These are phyloP conservation scores for Drosophila pegasa DNA, from an alignment of 2,888 invertebrate species.

Conservation along the genomic window DNA sequence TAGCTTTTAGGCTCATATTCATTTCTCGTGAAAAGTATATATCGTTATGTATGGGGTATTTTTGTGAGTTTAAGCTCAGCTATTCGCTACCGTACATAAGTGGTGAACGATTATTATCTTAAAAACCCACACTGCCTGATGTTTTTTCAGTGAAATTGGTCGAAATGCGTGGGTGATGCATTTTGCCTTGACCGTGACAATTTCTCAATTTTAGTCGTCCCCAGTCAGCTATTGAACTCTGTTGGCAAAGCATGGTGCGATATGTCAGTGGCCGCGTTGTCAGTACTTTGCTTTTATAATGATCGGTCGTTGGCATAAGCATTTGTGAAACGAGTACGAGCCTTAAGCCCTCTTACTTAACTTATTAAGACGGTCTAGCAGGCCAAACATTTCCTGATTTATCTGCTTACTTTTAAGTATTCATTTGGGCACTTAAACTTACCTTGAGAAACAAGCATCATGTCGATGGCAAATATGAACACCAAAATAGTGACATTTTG, in stretches of 20 bases:
- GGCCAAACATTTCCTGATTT: no score
- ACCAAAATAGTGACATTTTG: conserved; percentile 20
- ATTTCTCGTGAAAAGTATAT: not conserved
- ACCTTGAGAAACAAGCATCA: conserved; percentile 42
- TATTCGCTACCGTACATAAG: not conserved
- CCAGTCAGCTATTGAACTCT: conserved; percentile 1
- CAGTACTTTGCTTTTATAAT: not conserved
- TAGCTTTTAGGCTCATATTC: not conserved
- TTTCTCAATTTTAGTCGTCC: conserved; percentile 10
- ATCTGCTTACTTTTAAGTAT: not conserved
- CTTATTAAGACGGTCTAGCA: not conserved
- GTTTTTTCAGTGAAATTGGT: conserved; percentile 14
- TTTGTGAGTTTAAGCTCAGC: not conserved
- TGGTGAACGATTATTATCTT: conserved; percentile 6
- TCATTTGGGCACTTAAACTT: conserved; percentile 13
- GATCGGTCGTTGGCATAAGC: not conserved
- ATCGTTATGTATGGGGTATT: not conserved
- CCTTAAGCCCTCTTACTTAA: no score
- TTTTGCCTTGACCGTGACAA: conserved; percentile 55
- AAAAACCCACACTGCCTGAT: conserved; percentile 38
- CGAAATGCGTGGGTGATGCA: conserved; percentile 10
- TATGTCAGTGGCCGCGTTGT: not conserved
- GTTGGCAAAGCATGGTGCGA: not conserved
- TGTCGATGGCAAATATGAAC: conserved; percentile 19
- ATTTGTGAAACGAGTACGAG: no score